phyloP scores from a whole-genome alignment of 2,797 vertebrate genomes.

The Neosilurus mollespiculum region DNA sequence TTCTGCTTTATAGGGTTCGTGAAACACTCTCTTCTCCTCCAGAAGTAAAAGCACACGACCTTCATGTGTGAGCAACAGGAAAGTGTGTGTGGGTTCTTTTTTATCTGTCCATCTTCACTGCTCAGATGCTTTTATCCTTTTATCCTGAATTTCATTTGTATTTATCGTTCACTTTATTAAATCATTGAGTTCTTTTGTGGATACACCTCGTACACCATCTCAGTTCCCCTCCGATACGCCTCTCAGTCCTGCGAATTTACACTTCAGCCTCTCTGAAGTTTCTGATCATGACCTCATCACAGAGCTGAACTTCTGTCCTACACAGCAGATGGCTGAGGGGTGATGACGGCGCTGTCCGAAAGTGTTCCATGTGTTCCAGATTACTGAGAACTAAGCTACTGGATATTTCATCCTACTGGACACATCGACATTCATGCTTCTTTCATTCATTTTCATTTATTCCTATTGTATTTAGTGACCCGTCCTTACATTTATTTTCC shows the following conservation, averaged over 20 bases:
- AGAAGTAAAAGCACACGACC: neutral
- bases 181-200: neutral
- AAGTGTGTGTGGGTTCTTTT: neutral
- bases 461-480: neutral
- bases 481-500: neutral
- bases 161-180: neutral
- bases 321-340: neutral
- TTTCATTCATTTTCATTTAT: neutral
- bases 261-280: neutral
- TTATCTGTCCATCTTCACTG: neutral
- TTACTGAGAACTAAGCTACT: neutral
- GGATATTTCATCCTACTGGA: neutral
- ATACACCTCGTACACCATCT: neutral
- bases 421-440: no score
- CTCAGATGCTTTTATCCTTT: neutral
- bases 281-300: neutral
- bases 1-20: neutral
- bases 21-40: neutral
- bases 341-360: neutral
- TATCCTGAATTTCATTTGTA: neutral
- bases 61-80: neutral
- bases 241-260: neutral
- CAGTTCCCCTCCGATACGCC: neutral
- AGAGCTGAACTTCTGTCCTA: neutral
- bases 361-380: neutral